phyloP scores from a whole-genome alignment of 2,797 vertebrate species.

The Silurus aristotelis region DNA sequence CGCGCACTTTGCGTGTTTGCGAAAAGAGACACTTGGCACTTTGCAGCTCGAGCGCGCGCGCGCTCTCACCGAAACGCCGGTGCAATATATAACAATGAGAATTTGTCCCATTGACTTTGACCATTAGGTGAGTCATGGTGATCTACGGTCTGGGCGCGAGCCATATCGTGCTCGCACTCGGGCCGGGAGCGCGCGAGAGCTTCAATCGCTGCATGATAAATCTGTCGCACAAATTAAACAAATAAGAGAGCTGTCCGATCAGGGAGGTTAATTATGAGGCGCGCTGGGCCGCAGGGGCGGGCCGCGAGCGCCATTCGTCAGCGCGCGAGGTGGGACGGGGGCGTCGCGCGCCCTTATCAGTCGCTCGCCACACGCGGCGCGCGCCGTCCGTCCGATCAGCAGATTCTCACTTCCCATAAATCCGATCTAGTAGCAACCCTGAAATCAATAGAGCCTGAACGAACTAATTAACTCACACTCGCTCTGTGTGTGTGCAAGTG shows the following conservation, averaged over 20 bases:
- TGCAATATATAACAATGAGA: slow-evolving; percentile 71
- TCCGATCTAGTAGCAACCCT: slow-evolving; percentile 87
- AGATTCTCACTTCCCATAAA: slow-evolving; percentile 87
- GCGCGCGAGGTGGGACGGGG: slow-evolving; percentile 82
- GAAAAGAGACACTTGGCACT: no score
- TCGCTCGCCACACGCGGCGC: slow-evolving; percentile 88
- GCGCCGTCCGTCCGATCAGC: slow-evolving; percentile 83
- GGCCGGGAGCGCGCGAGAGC: not conserved
- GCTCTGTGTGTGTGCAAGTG: not conserved
- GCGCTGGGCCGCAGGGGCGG: slow-evolving; percentile 83
- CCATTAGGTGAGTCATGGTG: slow-evolving; percentile 78
- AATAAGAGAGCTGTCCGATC: slow-evolving; percentile 99
- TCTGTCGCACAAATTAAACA: slow-evolving; percentile 99
- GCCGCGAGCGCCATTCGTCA: slow-evolving; percentile 86
- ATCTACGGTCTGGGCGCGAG: slow-evolving; percentile 80
- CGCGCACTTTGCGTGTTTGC: no score
- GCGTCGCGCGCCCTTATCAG: slow-evolving; percentile 70
- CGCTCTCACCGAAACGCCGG: slow-evolving; percentile 58
- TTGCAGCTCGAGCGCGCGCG: not conserved
- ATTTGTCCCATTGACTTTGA: slow-evolving; percentile 78
- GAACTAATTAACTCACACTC: slow-evolving; percentile 15
- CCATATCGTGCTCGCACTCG: not conserved
- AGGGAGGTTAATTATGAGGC: slow-evolving; percentile 98
- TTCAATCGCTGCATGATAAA: slow-evolving; percentile 81
- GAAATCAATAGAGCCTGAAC: slow-evolving; percentile 56